phyloP scores from a whole-genome alignment of 2,888 invertebrate species.

The Rutpela maculata region DNA sequence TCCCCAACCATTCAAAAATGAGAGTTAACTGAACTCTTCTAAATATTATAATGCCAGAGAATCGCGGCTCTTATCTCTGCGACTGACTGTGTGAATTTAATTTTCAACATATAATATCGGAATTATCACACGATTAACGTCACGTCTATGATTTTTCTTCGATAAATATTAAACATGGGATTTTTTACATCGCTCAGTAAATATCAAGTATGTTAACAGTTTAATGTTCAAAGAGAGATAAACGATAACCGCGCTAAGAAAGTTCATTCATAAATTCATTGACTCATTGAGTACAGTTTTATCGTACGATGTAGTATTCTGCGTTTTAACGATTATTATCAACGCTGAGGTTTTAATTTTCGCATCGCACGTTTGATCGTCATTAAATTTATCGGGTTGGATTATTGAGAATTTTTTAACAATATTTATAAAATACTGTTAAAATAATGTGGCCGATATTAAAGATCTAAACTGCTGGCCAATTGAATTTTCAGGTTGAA shows the following conservation, averaged over 20 bases:
- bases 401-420: neutral
- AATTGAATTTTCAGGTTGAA: too few relatives aligned
- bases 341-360: conserved; percentile 1
- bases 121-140: conserved; percentile 30
- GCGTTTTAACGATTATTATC: conserved; percentile 18
- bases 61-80: neutral
- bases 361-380: neutral
- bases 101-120: neutral
- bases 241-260: conserved; percentile 28
- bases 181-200: conserved; percentile 13
- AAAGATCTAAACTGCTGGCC: too few relatives aligned
- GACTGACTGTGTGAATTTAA: conserved; percentile 5
- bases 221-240: conserved; percentile 19
- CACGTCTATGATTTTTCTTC: conserved; percentile 7
- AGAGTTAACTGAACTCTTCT: too few relatives aligned
- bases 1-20: too few relatives aligned
- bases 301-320: conserved; percentile 45
- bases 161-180: neutral
- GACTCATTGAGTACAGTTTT: conserved; percentile 38
- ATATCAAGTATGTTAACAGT: conserved; percentile 32
- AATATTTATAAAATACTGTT: too few relatives aligned
- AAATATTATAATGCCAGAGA: too few relatives aligned
- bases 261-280: conserved; percentile 50
- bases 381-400: neutral
- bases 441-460: too few relatives aligned